Evolutionary conservation across 2,113 vertebrate species (phyloP).

Genomic region (Phalacrocorax pelagicus): DNA sequence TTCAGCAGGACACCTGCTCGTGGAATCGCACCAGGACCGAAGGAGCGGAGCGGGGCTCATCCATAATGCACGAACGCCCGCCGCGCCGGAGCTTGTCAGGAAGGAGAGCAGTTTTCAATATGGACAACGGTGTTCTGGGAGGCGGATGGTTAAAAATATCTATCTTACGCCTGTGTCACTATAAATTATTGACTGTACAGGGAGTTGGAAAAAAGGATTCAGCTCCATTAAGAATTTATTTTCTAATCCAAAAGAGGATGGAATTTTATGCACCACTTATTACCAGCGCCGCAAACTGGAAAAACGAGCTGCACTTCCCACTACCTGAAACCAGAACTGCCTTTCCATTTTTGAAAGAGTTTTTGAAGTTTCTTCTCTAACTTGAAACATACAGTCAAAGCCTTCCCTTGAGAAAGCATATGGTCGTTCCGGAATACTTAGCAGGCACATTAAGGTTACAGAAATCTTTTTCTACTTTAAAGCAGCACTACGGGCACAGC

Average conservation of each 20-base stretch:
- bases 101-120: background rate
- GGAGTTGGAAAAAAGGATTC: conserved; percentile 30
- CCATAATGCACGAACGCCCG: conserved; percentile 33
- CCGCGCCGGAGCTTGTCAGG: background rate
- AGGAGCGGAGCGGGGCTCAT: conserved; percentile 1
- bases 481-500: background rate
- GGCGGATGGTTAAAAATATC: conserved; percentile 46
- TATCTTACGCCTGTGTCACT: background rate
- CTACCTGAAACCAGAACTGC: background rate
- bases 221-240: conserved; percentile 35
- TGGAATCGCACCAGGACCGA: background rate
- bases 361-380: background rate
- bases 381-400: background rate
- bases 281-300: background rate
- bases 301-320: conserved; percentile 12
- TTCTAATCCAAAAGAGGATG: conserved; percentile 44
- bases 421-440: conserved; percentile 15
- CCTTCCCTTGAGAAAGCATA: background rate
- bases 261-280: conserved; percentile 70
- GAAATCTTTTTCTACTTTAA: background rate
- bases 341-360: background rate
- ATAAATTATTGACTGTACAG: conserved; percentile 62
- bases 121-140: background rate
- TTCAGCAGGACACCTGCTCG: background rate
- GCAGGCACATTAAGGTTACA: background rate